Conservation (phyloP, 2,797 vertebrate species). For the Anniella stebbinsi region DNA sequence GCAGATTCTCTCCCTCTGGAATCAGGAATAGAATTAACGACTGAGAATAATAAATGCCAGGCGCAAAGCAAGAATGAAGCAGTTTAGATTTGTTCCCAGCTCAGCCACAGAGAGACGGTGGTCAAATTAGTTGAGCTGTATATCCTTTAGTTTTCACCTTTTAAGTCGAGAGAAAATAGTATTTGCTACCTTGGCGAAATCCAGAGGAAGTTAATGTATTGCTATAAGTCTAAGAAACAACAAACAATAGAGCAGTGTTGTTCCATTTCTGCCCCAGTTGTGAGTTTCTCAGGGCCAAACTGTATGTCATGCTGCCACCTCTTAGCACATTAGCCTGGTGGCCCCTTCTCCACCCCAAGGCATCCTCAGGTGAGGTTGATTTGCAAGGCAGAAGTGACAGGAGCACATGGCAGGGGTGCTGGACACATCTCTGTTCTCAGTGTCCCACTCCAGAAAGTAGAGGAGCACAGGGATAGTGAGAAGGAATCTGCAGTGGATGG, state of each 20-base stretch:
- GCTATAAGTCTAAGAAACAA: not conserved
- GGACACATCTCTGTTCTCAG: not conserved
- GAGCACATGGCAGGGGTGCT: not conserved
- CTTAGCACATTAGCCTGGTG: not conserved
- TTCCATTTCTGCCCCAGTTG: not conserved
- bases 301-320: not conserved
- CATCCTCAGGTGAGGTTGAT: not conserved
- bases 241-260: not conserved
- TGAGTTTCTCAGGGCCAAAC: not conserved
- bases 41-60: slow-evolving; percentile 58
- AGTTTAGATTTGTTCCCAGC: slow-evolving; percentile 15
- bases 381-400: not conserved
- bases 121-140: slow-evolving; percentile 29
- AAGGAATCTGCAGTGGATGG: no score
- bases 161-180: slow-evolving; percentile 17
- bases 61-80: slow-evolving; percentile 1
- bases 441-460: no score
- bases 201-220: not conserved
- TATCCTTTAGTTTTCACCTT: slow-evolving; percentile 6
- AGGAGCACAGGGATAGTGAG: not conserved
- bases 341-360: not conserved
- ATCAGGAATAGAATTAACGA: slow-evolving; percentile 67
- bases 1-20: slow-evolving; percentile 48
- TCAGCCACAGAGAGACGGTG: slow-evolving; percentile 31
- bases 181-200: slow-evolving; percentile 12